Base-by-base conservation (phyloP, 2,888 invertebrate genomes). In the Terebella lapidaria region DNA sequence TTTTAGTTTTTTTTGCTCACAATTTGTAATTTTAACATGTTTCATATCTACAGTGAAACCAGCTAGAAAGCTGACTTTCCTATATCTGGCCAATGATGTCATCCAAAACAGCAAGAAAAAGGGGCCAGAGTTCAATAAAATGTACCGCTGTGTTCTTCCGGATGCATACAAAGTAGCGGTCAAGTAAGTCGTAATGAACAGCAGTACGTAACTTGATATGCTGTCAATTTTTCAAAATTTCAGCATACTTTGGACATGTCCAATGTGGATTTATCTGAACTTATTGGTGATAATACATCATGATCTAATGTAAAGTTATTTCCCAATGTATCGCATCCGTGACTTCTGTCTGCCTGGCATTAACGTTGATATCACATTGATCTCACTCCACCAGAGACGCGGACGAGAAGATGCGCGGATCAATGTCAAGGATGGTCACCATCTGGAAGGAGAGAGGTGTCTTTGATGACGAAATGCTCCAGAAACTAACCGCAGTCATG, bases 21-120 rank as follows among this genome's bases (percentile, higher is more conserved):
- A n/a, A n/a, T n/a, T n/a, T n/a, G n/a, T 35, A 2, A 28, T 15
- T 35, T 15, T 35, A 35, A 15, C 10, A 35, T 15, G 3, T 42
- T n/a, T 22, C 51, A 30, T 57, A 56, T 52, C 72, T 72, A 57
- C 84, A 94, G 94, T 88, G 2, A 89, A 91, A 79, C 90, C 91
- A 71, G 85, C 84, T 68, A 88, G 89, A 71, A 94, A 94, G 76
- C 83, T 97, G 58, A 94, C 93, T 20, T 92, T 94, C 73, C 91
- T 99, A 88, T 99, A 99, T 81, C 84, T 99, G 72, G 96, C 97
- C 30, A 99, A 99, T 84, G 99, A 99, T 85, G 95, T 99, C 29
- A 94, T 99, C 72, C 99, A 99, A 80, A 99, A 97, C 75, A 93
- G 95, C 78, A 91, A 92, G 80, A 97, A 95, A 81, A 96, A 96